Evolutionary conservation across 2,113 vertebrate species (phyloP).

Genomic region (Rynchops niger): DNA sequence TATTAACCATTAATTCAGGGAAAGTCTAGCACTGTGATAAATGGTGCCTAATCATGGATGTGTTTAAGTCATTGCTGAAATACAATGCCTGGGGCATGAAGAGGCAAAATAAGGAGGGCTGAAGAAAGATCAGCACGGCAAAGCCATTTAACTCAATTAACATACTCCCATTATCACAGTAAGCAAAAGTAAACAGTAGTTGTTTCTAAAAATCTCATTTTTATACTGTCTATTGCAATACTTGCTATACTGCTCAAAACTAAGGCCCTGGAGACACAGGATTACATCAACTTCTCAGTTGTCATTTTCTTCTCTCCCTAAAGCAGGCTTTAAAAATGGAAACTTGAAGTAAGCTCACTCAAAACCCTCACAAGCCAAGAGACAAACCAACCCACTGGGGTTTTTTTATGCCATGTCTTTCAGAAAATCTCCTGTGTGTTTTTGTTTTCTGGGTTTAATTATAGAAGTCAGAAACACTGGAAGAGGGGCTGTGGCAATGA

Average conservation of each 20-base stretch:
- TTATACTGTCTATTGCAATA: not conserved
- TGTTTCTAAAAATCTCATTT: not conserved
- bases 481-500: not conserved
- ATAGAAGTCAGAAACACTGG: not conserved
- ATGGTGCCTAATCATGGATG: not conserved
- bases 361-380: not conserved
- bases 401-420: not conserved
- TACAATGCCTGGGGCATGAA: not conserved
- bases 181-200: not conserved
- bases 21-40: not conserved
- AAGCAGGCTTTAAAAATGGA: not conserved
- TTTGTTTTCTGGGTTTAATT: constrained; percentile 5
- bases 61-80: not conserved
- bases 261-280: not conserved
- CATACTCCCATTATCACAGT: not conserved
- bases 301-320: not conserved
- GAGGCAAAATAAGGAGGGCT: not conserved
- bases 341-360: not conserved
- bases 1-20: not conserved
- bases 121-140: not conserved
- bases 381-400: not conserved
- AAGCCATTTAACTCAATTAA: not conserved
- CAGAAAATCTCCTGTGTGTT: not conserved
- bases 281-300: not conserved
- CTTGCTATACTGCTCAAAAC: not conserved